phyloP scores from a whole-genome alignment of 2,888 invertebrate species.

The Pemphredon lugubris region DNA sequence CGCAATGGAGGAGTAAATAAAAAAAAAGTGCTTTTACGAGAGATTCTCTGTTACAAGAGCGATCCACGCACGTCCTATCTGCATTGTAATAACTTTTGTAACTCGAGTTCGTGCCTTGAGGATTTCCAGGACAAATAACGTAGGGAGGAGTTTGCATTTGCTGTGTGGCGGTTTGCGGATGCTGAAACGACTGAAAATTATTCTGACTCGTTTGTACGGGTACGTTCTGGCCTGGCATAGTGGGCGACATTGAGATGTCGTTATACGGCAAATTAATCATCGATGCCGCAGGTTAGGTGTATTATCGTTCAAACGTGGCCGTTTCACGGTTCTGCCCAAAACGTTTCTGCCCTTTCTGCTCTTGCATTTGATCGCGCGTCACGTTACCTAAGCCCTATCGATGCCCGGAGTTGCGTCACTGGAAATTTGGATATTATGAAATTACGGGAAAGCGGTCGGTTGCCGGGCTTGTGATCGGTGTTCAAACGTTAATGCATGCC shows the following conservation, averaged over 20 bases:
- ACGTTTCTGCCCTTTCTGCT: too few species aligned
- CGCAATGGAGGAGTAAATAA: too few species aligned
- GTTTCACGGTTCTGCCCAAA: too few species aligned
- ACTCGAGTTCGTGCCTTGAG: slow-evolving; percentile 52
- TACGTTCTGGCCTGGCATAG: slow-evolving; percentile 63
- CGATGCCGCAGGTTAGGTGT: slow-evolving; percentile 4
- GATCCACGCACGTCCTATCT: not conserved
- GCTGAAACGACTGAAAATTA: slow-evolving; percentile 65
- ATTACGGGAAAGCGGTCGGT: not conserved
- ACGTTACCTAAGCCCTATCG: not conserved
- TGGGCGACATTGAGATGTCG: slow-evolving; percentile 51
- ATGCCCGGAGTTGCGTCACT: slow-evolving; percentile 18
- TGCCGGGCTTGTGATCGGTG: too few species aligned
- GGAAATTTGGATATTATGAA: slow-evolving; percentile 47
- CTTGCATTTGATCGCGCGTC: too few species aligned
- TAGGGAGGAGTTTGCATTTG: slow-evolving; percentile 51
- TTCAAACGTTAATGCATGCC: slow-evolving; percentile 6
- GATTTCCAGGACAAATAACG: slow-evolving; percentile 25
- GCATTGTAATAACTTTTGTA: slow-evolving; percentile 6
- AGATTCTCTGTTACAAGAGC: not conserved
- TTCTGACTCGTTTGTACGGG: slow-evolving; percentile 66
- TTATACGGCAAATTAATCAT: slow-evolving; percentile 57
- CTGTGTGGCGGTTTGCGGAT: slow-evolving; percentile 50
- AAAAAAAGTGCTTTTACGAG: too few species aligned
- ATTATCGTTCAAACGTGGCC: too few species aligned